These are phyloP conservation scores for Drosophila gunungcola DNA, from an alignment of 1,140 invertebrate genomes.

Conservation along the genomic window DNA sequence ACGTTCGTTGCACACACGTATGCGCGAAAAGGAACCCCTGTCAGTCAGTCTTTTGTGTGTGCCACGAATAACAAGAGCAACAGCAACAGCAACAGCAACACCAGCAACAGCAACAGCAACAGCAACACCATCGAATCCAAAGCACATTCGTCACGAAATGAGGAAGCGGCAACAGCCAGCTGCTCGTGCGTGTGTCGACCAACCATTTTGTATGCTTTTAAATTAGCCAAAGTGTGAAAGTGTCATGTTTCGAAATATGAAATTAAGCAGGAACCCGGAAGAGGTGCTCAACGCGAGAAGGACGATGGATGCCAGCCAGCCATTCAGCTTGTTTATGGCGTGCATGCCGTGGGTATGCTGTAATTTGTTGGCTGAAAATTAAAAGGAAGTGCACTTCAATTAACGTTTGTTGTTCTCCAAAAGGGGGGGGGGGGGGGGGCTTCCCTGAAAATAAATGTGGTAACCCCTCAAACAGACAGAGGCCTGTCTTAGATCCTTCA, in stretches of 20 bases:
- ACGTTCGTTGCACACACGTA: conserved; percentile 46
- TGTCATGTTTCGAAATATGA: conserved; percentile 81
- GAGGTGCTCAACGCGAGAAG: conserved; percentile 7
- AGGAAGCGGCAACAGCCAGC: conserved; percentile 37
- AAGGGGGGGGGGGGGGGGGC: too few relatives aligned
- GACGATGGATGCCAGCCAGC: conserved; percentile 9
- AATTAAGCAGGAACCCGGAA: conserved; percentile 58
- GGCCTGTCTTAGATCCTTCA: neutral
- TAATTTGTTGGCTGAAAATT: conserved; percentile 71
- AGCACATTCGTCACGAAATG: conserved; percentile 76
- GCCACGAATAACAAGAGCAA: conserved; percentile 1
- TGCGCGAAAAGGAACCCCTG: conserved; percentile 68
- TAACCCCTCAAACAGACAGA: too few relatives aligned
- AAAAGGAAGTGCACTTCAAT: conserved; percentile 80
- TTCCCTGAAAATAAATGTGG: too few relatives aligned
- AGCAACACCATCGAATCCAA: conserved; percentile 6
- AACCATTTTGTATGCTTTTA: conserved; percentile 79
- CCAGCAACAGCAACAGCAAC: too few relatives aligned
- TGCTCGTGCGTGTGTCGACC: conserved; percentile 62
- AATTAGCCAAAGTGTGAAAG: conserved; percentile 81
- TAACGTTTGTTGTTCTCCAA: conserved; percentile 39
- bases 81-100: too few relatives aligned
- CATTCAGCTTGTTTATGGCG: conserved; percentile 9
- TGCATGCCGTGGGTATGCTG: conserved; percentile 55
- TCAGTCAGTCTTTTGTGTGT: conserved; percentile 52